A percentile compares a stretch with the other conserved stretches of the same genome.
These are phyloP conservation scores for Perca flavescens DNA, from an alignment of 2,113 vertebrate genomes.

Conservation along the genomic window DNA sequence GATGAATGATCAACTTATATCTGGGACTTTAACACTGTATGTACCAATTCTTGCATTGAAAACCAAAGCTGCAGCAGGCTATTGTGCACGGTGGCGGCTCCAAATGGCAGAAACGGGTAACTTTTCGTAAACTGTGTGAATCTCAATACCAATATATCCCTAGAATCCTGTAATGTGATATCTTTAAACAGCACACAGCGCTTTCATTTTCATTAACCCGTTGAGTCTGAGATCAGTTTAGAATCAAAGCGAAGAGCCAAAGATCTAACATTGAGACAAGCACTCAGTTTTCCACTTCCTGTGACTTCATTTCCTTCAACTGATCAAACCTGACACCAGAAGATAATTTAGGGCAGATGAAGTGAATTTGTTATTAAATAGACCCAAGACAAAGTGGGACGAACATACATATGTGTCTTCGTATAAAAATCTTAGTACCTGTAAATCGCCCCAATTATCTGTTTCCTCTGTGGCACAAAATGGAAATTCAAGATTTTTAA, in stretches of 20 bases:
- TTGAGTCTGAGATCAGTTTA: not conserved
- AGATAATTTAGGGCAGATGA: not conserved
- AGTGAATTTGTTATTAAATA: not conserved
- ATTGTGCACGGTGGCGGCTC: not conserved
- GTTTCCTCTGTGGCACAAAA: not conserved
- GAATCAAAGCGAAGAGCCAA: not conserved
- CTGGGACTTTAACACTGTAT: not conserved
- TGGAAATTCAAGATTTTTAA: not conserved
- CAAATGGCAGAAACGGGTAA: conserved; percentile 22
- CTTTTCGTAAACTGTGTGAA: not conserved
- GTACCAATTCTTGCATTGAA: not conserved
- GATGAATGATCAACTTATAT: not conserved
- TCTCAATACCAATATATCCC: not conserved
- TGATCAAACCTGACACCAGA: not conserved
- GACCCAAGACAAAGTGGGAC: not conserved
- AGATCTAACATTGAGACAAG: not conserved
- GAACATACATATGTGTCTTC: not conserved
- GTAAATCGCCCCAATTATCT: not conserved
- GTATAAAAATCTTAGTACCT: not conserved
- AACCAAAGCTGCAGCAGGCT: not conserved
- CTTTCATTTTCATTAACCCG: not conserved
- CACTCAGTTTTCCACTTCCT: not conserved
- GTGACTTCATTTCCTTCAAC: not conserved
- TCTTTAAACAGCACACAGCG: not conserved
- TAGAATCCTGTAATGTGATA: not conserved